phyloP scores from a whole-genome alignment of 2,888 invertebrate species.

The Polylopha cassiicola region DNA sequence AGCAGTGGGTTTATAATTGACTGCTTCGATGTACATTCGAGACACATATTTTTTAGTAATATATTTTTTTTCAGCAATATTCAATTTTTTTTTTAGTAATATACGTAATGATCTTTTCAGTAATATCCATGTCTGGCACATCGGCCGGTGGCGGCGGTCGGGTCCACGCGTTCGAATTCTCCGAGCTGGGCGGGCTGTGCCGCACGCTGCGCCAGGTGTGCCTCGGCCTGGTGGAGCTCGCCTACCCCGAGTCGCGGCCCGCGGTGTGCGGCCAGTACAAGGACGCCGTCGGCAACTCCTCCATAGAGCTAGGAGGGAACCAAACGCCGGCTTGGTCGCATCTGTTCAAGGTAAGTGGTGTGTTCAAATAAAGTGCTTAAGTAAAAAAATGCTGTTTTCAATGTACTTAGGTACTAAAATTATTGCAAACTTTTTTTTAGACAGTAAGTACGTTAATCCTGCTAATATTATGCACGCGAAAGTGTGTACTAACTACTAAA shows the following conservation, averaged over 20 bases:
- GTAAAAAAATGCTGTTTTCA: too few species aligned
- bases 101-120: too few species aligned
- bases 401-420: too few species aligned
- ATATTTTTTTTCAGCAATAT: too few species aligned
- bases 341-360: slow-evolving; percentile 80
- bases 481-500: too few species aligned
- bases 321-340: slow-evolving; percentile 86
- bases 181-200: slow-evolving; percentile 84
- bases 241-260: slow-evolving; percentile 87
- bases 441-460: too few species aligned
- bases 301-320: slow-evolving; percentile 40
- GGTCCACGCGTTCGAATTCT: slow-evolving; percentile 81
- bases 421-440: too few species aligned
- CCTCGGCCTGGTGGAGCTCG: slow-evolving; percentile 89
- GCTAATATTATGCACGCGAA: not conserved
- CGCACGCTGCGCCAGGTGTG: slow-evolving; percentile 87
- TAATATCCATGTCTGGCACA: slow-evolving; percentile 10
- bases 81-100: too few species aligned
- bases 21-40: too few species aligned
- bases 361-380: too few species aligned
- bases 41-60: too few species aligned
- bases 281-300: slow-evolving; percentile 39
- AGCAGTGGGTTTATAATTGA: too few species aligned
- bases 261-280: slow-evolving; percentile 80
- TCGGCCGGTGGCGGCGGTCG: slow-evolving; percentile 34